phyloP scores from a whole-genome alignment of 2,797 vertebrate genomes.

The Enteromius treurensis region DNA sequence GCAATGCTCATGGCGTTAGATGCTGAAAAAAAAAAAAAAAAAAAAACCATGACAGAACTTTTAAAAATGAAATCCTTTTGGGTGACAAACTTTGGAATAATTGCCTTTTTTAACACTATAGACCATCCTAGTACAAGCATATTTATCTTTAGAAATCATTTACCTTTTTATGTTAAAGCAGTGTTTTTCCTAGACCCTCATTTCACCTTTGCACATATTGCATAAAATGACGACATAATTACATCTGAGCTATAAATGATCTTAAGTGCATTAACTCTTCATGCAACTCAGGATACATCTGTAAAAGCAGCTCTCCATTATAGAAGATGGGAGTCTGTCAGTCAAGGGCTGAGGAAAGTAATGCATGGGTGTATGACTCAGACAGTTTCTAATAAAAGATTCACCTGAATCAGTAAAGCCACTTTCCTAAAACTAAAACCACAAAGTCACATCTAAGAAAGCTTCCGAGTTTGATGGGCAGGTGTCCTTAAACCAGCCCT shows the following conservation, averaged over 20 bases:
- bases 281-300: slow-evolving; percentile 29
- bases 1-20: background rate
- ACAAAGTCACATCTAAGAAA: slow-evolving; percentile 22
- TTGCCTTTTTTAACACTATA: background rate
- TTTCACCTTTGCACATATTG: background rate
- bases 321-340: slow-evolving; percentile 31
- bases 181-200: background rate
- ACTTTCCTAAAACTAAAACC: slow-evolving; percentile 11
- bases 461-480: background rate
- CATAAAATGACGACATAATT: slow-evolving; percentile 8
- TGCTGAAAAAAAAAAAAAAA: background rate
- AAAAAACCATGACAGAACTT: background rate
- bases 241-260: slow-evolving; percentile 45
- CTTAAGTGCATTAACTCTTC: slow-evolving; percentile 34
- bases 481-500: slow-evolving; percentile 18
- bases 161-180: background rate
- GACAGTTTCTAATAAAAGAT: slow-evolving; percentile 49
- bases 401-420: slow-evolving; percentile 39
- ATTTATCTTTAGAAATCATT: background rate
- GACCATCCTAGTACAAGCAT: background rate
- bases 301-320: slow-evolving; percentile 37
- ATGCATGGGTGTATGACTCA: slow-evolving; percentile 55
- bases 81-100: background rate
- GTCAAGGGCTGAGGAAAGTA: slow-evolving; percentile 45
- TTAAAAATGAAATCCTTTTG: background rate